Percentiles rank a stretch among this genome's conserved stretches.
These are phyloP conservation scores for Salvelinus sp. DNA, from an alignment of 2,113 vertebrate genomes.

Conservation along the genomic window DNA sequence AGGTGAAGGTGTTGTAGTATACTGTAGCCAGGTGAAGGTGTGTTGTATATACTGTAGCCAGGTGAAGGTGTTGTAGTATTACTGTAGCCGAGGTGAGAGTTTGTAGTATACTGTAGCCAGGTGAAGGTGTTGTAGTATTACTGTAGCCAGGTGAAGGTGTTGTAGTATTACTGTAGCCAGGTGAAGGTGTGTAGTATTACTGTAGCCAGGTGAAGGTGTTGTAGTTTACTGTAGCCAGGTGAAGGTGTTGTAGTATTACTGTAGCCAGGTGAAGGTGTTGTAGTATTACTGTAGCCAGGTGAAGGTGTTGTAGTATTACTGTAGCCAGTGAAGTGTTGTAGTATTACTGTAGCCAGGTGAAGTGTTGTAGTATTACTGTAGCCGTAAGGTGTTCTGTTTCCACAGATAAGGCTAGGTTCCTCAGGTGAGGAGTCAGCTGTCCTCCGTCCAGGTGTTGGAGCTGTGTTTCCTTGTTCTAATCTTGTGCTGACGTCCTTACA, in stretches of 20 bases:
- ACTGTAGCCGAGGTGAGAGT: slow-evolving; percentile 42
- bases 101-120: slow-evolving; percentile 33
- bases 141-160: slow-evolving; percentile 35
- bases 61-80: slow-evolving; percentile 22
- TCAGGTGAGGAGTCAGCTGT: slow-evolving; percentile 21
- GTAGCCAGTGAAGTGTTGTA: slow-evolving; percentile 45
- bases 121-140: slow-evolving; percentile 37
- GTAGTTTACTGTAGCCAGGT: slow-evolving; percentile 17
- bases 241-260: slow-evolving; percentile 42
- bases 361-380: no score
- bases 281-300: slow-evolving; percentile 29
- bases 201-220: slow-evolving; percentile 36
- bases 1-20: slow-evolving; percentile 23
- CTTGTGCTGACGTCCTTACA: slow-evolving; percentile 24
- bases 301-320: slow-evolving; percentile 27
- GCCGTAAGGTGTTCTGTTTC: slow-evolving; percentile 43
- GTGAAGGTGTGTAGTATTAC: slow-evolving; percentile 40
- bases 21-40: slow-evolving; percentile 37
- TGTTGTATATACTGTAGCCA: slow-evolving; percentile 34
- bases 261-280: slow-evolving; percentile 21
- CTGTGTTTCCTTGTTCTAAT: slow-evolving; percentile 37
- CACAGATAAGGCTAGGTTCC: slow-evolving; percentile 6
- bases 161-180: slow-evolving; percentile 9
- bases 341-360: slow-evolving; percentile 48
- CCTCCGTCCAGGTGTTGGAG: slow-evolving; percentile 22